A percentile compares a stretch with the other conserved stretches of the same genome.
Conservation (phyloP, 2,797 vertebrate genomes). For the Phataginus tricuspis region DNA sequence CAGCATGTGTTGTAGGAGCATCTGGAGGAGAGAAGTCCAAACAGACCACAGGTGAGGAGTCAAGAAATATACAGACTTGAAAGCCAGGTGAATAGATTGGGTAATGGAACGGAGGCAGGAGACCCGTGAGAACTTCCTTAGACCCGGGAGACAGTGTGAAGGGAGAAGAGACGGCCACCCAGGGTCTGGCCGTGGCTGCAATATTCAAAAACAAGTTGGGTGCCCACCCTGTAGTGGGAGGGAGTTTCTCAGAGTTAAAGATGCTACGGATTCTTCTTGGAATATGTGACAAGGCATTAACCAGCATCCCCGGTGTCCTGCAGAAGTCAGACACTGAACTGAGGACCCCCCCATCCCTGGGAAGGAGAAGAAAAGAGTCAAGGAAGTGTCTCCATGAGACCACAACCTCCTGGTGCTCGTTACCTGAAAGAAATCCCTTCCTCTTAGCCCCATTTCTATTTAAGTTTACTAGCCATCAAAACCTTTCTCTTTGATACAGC, state of each 20-base stretch:
- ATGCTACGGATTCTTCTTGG: background rate
- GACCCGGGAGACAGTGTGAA: background rate
- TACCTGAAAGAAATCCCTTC: constrained; percentile 44
- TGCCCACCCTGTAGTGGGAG: background rate
- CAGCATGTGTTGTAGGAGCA: background rate
- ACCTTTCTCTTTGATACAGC: constrained; percentile 45
- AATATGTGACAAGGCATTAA: background rate
- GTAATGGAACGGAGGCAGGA: background rate
- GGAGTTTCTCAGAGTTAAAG: background rate
- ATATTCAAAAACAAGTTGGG: background rate
- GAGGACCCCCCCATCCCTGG: background rate
- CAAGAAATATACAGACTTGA: background rate
- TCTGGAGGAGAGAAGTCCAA: background rate
- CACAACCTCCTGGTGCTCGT: constrained; percentile 47
- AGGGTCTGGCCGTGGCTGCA: background rate
- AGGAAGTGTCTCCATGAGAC: background rate
- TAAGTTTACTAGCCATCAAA: constrained; percentile 35
- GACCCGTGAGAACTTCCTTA: background rate
- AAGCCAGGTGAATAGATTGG: background rate
- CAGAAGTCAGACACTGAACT: background rate
- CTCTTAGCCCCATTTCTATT: background rate
- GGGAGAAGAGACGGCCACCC: background rate
- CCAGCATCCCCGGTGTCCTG: background rate
- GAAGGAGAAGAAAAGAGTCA: background rate
- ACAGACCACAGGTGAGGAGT: background rate